Evolutionary conservation across 2,797 vertebrate species (phyloP).

Genomic region (Orestias chungarensis): DNA sequence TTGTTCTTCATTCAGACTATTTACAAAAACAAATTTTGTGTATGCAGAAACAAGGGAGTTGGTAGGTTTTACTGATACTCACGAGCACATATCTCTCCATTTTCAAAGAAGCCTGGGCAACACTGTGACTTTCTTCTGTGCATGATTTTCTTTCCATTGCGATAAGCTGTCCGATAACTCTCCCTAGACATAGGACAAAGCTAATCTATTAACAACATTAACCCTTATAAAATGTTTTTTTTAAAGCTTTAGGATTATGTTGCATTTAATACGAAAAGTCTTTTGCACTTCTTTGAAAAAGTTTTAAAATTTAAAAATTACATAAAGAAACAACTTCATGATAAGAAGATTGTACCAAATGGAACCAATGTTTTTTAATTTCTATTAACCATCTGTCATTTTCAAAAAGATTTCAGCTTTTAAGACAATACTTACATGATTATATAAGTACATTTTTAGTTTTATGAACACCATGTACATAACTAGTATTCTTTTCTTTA

Average conservation of each 20-base stretch:
- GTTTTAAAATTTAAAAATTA: no score
- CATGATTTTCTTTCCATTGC: constrained; percentile 94
- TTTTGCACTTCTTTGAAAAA: no score
- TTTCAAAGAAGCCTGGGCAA: constrained; percentile 94
- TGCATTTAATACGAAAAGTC: no score
- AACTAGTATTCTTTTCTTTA: not conserved
- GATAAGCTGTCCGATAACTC: constrained; percentile 92
- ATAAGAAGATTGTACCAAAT: not conserved
- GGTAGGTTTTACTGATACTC: constrained; percentile 70
- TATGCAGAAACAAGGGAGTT: not conserved
- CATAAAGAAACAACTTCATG: no score
- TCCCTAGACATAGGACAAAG: constrained; percentile 77
- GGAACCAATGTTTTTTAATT: not conserved
- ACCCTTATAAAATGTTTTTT: not conserved
- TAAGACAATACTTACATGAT: not conserved
- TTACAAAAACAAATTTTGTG: no score
- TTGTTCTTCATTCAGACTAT: no score
- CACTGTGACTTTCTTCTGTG: constrained; percentile 95
- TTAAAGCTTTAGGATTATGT: no score
- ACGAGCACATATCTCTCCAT: constrained; percentile 91
- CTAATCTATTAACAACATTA: not conserved
- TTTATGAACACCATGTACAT: not conserved
- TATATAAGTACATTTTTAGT: not conserved
- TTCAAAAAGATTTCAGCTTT: not conserved
- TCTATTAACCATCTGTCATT: no score